Percentiles rank a stretch among this genome's conserved stretches.
Conservation (phyloP, 2,113 vertebrate genomes). For the Pseudolaguvia tuberculata region DNA sequence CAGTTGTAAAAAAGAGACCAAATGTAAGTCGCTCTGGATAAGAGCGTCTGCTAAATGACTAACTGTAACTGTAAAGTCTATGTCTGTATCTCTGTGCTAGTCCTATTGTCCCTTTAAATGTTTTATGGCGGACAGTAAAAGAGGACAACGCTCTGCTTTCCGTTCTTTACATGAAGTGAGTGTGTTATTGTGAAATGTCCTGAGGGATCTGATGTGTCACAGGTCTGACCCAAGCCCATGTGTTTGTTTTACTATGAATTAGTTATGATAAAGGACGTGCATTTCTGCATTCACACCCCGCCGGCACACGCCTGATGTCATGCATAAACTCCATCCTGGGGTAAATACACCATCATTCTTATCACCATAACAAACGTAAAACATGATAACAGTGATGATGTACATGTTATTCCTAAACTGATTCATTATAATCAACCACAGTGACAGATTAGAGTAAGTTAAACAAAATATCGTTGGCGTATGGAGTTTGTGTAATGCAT, state of each 20-base stretch:
- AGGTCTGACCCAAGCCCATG: background rate
- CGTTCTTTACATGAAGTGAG: background rate
- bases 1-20: background rate
- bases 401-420: conserved; percentile 36
- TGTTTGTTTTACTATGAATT: conserved; percentile 31
- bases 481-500: too few relatives aligned
- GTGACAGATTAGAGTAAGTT: background rate
- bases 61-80: background rate
- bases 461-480: too few relatives aligned
- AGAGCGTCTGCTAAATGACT: too few relatives aligned
- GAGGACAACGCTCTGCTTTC: background rate
- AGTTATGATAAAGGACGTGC: conserved; percentile 16
- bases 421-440: background rate
- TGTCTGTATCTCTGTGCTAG: background rate
- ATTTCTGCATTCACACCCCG: background rate
- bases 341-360: conserved; percentile 53
- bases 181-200: conserved; percentile 10
- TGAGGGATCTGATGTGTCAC: background rate
- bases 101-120: background rate
- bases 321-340: conserved; percentile 63
- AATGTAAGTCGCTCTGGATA: too few relatives aligned
- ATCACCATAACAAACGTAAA: conserved; percentile 61
- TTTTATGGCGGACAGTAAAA: background rate
- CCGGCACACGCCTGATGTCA: conserved; percentile 59
- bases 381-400: conserved; percentile 58